Evolutionary conservation across 2,888 invertebrate species (phyloP), one percentile per base, ranked within the genome.

Genomic region (Cryptophagus acutangulus): DNA sequence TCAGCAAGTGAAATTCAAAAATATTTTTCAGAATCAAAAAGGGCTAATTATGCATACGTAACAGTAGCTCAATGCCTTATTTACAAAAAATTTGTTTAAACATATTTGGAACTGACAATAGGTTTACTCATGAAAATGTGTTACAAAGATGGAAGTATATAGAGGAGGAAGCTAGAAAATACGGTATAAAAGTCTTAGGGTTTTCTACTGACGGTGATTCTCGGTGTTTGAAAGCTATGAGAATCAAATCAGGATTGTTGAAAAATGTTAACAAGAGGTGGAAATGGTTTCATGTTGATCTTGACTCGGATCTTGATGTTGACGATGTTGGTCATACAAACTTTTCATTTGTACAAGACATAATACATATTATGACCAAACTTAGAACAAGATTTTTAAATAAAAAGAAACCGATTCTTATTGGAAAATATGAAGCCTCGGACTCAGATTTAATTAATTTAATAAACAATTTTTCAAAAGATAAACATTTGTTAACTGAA

Each of bases 321-420:
- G n/a, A n/a, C n/a, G n/a, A n/a, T n/a, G n/a, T n/a, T n/a, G n/a
- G n/a, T n/a, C n/a, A n/a, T n/a, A n/a, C n/a, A n/a, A n/a, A n/a
- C 5, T 20, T 8, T 20, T n/a, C 13, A 33, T 33, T 25, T 16
- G 15, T 26, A 8, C 41, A 41, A 37, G 38, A 41, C 15, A 33
- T 20, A 14, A 30, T 38, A 9, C 33, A 41, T 33, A 38, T 41
- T 20, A 29, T 30, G n/a, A 41, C 38, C n/a, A 41, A 41, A 15
- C 18, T 41, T 2, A 18, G 33, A 26, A 37, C 37, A 5, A 5
- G 10, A 16, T 28, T 41, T 13, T 31, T 41, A 16, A 41, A 35
- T 26, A 34, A 17, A 6, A 17, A 4, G 10, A 34, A 10, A 17
- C 9, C 9, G 6, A 17, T 34, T 13, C 17, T 8, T 17, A 34